A percentile compares a stretch with the other conserved stretches of the same genome.
These are phyloP conservation scores for Diplosoma virens DNA, from an alignment of 23 tunicate species.

Conservation along the genomic window DNA sequence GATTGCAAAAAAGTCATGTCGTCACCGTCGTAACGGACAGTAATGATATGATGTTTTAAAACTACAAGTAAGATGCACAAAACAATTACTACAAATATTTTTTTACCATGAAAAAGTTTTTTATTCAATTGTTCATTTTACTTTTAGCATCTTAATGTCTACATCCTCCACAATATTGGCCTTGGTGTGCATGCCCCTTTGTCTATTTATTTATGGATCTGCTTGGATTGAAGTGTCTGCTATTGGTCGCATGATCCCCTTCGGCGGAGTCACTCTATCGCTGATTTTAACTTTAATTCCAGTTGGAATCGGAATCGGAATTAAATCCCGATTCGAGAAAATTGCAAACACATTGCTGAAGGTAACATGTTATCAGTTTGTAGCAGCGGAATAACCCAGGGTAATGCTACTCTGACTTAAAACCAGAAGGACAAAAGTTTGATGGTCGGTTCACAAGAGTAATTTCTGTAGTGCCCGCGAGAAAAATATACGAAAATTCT, in stretches of 20 bases:
- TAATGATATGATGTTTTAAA: too few species aligned
- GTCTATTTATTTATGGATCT: slow-evolving; percentile 62
- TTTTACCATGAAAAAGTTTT: too few species aligned
- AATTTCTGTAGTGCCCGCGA: too few species aligned
- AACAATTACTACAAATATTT: too few species aligned
- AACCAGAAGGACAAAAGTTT: too few species aligned
- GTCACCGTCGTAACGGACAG: too few species aligned
- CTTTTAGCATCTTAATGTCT: slow-evolving; percentile 61
- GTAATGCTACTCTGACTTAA: too few species aligned
- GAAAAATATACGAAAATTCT: too few species aligned
- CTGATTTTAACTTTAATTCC: slow-evolving; percentile 60
- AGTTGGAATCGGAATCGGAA: slow-evolving; percentile 53
- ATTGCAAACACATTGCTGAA: slow-evolving; percentile 64
- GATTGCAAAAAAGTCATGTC: too few species aligned
- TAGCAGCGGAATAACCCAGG: background rate
- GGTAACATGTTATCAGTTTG: slow-evolving; percentile 6
- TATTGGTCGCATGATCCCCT: slow-evolving; percentile 57
- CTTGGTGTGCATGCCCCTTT: slow-evolving; percentile 62
- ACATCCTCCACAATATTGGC: slow-evolving; percentile 60
- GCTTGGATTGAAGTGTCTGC: slow-evolving; percentile 49
- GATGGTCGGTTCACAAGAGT: too few species aligned
- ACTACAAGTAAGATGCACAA: too few species aligned
- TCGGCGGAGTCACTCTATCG: slow-evolving; percentile 63
- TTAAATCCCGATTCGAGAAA: slow-evolving; percentile 36
- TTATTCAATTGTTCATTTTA: too few species aligned